phyloP scores from a whole-genome alignment of 2,113 vertebrate genomes.

The Aspidoscelis tigris region DNA sequence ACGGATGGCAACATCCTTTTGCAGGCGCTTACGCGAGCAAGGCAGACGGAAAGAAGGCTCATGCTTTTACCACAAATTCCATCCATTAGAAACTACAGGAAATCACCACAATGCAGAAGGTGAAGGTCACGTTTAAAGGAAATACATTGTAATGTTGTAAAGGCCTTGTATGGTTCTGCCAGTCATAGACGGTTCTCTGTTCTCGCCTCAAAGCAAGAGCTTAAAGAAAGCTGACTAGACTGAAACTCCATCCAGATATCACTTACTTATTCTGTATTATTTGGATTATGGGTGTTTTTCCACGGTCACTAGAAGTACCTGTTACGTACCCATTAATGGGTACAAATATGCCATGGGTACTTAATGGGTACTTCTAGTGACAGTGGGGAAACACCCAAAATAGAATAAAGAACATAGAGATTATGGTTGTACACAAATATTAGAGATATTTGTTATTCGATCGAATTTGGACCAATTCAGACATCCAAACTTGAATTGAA shows the following conservation, averaged over 20 bases:
- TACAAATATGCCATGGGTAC: too few species aligned
- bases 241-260: background rate
- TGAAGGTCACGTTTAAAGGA: background rate
- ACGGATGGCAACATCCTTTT: background rate
- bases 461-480: too few species aligned
- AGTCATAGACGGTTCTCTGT: background rate
- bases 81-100: background rate
- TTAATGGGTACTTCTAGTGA: too few species aligned
- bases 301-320: too few species aligned
- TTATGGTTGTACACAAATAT: too few species aligned
- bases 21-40: background rate
- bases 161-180: background rate
- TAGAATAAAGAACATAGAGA: too few species aligned
- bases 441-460: too few species aligned
- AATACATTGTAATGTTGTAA: background rate
- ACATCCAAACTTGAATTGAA: too few species aligned
- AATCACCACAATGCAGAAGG: background rate
- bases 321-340: too few species aligned
- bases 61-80: background rate
- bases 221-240: background rate
- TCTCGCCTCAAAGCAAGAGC: background rate
- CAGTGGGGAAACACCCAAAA: too few species aligned
- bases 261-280: too few species aligned
- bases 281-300: too few species aligned
- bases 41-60: background rate